phyloP scores from a whole-genome alignment of 2,113 vertebrate species.

The Miniopterus natalensis region DNA sequence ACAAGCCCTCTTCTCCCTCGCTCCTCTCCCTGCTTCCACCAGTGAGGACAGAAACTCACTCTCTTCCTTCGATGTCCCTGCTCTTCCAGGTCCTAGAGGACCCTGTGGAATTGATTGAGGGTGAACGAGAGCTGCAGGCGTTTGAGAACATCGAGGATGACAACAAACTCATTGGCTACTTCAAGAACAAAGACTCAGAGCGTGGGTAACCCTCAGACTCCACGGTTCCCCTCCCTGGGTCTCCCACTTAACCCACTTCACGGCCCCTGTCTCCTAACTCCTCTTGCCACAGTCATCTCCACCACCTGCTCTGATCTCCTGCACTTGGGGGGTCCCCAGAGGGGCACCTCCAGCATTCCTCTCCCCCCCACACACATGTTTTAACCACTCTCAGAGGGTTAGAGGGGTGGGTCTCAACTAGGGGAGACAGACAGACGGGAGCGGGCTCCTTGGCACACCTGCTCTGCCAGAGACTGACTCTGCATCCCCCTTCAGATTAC shows the following conservation, averaged over 20 bases:
- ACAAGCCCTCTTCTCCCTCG: neutral
- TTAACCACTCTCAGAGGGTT: neutral
- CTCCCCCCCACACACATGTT: neutral
- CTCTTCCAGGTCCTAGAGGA: conserved; percentile 83
- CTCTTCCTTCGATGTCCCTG: neutral
- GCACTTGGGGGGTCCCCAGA: neutral
- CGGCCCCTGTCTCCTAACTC: neutral
- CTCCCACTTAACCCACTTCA: neutral
- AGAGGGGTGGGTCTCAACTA: neutral
- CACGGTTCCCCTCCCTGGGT: fast-evolving
- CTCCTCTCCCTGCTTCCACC: neutral
- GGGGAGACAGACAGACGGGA: neutral
- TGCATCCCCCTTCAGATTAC: conserved; percentile 88
- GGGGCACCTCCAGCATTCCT: neutral
- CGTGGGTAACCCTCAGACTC: conserved; percentile 87
- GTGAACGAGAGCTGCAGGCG: conserved; percentile 92
- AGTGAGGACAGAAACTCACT: neutral
- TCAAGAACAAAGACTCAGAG: conserved; percentile 93
- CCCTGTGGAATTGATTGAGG: conserved; percentile 93
- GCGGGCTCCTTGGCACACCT: neutral
- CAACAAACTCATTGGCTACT: conserved; percentile 94
- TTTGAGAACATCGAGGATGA: conserved; percentile 94
- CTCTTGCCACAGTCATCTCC: neutral
- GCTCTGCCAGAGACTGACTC: conserved; percentile 13
- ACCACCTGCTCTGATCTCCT: neutral